Conservation (phyloP, 2,797 vertebrate species). For the Phataginus tetradactyla region DNA sequence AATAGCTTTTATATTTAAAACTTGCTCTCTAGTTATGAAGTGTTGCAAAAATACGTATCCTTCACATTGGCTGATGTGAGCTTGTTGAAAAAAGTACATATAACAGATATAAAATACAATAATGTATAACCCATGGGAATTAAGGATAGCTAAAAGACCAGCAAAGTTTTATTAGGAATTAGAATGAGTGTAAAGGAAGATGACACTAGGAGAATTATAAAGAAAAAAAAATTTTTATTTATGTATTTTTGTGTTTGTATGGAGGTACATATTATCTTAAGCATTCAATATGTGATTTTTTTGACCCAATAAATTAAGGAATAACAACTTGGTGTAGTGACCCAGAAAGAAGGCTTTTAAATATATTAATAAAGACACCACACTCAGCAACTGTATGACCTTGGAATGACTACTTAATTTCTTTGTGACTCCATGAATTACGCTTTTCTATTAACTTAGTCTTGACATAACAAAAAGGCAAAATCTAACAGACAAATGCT, state of each 20-base stretch:
- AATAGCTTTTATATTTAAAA: background rate
- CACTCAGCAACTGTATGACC: background rate
- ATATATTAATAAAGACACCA: background rate
- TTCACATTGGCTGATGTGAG: background rate
- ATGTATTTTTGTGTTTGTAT: background rate
- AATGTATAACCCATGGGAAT: background rate
- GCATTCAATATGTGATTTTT: background rate
- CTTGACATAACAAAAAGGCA: background rate
- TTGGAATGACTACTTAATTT: background rate
- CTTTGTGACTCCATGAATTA: background rate
- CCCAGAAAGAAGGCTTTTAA: background rate
- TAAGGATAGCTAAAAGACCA: background rate
- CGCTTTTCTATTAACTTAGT: background rate
- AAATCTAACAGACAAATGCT: background rate
- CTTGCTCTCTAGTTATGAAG: background rate
- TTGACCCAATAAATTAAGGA: background rate
- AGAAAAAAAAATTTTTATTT: background rate
- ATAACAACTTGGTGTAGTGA: background rate
- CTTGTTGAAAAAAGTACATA: background rate
- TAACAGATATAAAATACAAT: background rate
- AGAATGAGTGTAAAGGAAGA: background rate
- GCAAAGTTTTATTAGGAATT: background rate
- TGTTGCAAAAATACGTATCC: background rate
- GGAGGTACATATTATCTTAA: background rate
- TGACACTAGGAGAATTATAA: background rate